Base-by-base conservation (phyloP, 2,888 invertebrate species). In the Xylophagus ater region DNA sequence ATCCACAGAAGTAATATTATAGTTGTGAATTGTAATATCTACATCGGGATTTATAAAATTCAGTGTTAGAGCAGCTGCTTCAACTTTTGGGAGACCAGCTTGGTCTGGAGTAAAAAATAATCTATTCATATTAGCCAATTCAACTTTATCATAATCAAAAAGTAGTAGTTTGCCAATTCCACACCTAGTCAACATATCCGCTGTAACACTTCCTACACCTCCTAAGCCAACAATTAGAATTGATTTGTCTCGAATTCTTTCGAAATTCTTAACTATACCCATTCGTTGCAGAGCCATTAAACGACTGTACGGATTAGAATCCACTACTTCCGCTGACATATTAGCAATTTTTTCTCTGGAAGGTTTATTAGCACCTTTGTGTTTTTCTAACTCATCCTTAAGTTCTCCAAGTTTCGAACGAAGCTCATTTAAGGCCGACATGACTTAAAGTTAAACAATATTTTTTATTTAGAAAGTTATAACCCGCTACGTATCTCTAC, bases 141-240 rank as follows among this genome's bases (percentile, higher is more conserved):
- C 98, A 17, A 98, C 76, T 69, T 92, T 97, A 64, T 98, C 98
- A 53, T 99, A 98, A 66, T 98, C 98, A 62, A 96, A 98, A 31
- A 98, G 71, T 43, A 98, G 76, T 40, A 97, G 67, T 73, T 94
- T 93, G 47, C 97, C 97, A 49, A 98, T 85, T 2, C 97, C 98
- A 65, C 98, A 99, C 46, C 59, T 57, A 4, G 97, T 96, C 34
- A 98, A 69, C 98, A 99, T 99, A 69, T 99, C 98, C 26, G 98
- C 96, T 2, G 98, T 93, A 3, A 98, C 98, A 69, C 94, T 94
- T 28, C 98, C 98, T n/a, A 99, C 96, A 23, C 98, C 98, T 2
- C 98, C 98, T 0, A 98, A 83, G 4, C 98, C 98, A 9, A 99
- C 93, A 26, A 98, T 78, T 5, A 88, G 90, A 4, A 98, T 86